These are phyloP conservation scores for Lipophrys pholis DNA, from an alignment of 2,113 vertebrate genomes.

Conservation along the genomic window DNA sequence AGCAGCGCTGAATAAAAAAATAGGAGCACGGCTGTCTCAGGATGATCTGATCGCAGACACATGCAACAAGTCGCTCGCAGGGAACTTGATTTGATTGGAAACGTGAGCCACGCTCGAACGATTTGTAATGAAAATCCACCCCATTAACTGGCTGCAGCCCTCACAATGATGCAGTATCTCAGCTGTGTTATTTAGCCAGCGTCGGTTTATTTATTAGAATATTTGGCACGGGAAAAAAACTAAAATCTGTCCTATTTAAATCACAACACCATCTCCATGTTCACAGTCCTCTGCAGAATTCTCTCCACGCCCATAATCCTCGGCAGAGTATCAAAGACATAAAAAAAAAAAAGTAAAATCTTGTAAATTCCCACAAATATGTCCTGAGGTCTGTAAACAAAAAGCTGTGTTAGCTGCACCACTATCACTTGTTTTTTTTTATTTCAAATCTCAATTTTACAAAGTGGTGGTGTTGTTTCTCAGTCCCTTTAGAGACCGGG, in stretches of 20 bases:
- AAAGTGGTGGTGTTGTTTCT: slow-evolving; percentile 33
- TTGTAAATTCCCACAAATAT: slow-evolving; percentile 42
- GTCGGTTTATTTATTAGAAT: slow-evolving; percentile 44
- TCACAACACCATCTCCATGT: slow-evolving; percentile 25
- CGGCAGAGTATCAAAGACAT: background rate
- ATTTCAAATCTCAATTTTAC: background rate
- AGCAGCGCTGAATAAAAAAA: slow-evolving; percentile 32
- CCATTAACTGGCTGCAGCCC: slow-evolving; percentile 43
- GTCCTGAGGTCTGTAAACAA: slow-evolving; percentile 39
- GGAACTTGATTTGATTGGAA: slow-evolving; percentile 51
- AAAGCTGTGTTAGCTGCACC: slow-evolving; percentile 21
- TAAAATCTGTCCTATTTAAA: slow-evolving; percentile 3
- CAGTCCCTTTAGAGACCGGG: slow-evolving; percentile 23
- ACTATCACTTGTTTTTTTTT: background rate
- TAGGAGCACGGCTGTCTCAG: slow-evolving; percentile 6
- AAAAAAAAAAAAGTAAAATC: slow-evolving; percentile 34
- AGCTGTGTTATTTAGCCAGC: slow-evolving; percentile 44
- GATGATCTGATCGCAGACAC: slow-evolving; percentile 7
- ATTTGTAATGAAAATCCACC: slow-evolving; percentile 57
- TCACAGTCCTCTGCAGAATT: slow-evolving; percentile 12
- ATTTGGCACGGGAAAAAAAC: slow-evolving; percentile 11
- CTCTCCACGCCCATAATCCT: slow-evolving; percentile 20
- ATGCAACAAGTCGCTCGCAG: slow-evolving; percentile 46
- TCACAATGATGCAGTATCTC: slow-evolving; percentile 45
- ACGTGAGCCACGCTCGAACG: slow-evolving; percentile 14